These are phyloP conservation scores for Apamea crenata DNA, from an alignment of 2,888 invertebrate genomes.

Conservation along the genomic window DNA sequence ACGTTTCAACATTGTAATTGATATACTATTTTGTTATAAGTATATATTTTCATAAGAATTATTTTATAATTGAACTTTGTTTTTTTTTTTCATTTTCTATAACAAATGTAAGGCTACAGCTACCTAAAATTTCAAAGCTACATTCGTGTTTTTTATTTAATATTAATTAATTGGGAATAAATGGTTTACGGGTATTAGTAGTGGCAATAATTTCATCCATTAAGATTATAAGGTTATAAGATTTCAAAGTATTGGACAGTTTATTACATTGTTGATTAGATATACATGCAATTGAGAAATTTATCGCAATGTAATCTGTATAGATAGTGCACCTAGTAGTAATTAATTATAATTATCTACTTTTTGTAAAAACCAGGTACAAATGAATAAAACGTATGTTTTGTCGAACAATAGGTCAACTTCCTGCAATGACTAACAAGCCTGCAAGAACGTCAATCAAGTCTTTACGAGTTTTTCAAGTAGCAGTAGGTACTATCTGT, in stretches of 20 bases:
- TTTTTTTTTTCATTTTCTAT: constrained; percentile 30
- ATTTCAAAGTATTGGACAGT: constrained; percentile 4
- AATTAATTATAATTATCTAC: constrained; percentile 35
- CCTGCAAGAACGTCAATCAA: not conserved
- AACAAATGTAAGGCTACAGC: constrained; percentile 40
- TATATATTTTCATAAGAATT: constrained; percentile 56
- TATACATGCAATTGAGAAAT: constrained; percentile 3
- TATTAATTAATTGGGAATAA: constrained; percentile 3
- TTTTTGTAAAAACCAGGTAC: constrained; percentile 25
- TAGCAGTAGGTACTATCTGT: not conserved
- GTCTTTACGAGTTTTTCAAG: constrained; percentile 1
- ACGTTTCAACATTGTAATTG: constrained; percentile 70
- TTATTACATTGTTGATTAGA: constrained; percentile 8
- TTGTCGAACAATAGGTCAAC: not conserved
- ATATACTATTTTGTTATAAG: constrained; percentile 60
- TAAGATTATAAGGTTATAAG: constrained; percentile 10
- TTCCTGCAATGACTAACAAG: not conserved
- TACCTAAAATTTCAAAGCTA: constrained; percentile 42
- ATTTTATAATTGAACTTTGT: constrained; percentile 57
- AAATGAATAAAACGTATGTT: constrained; percentile 17
- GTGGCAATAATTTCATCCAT: not conserved
- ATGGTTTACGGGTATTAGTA: not conserved
- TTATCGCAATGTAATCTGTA: constrained; percentile 12
- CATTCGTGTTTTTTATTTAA: constrained; percentile 5
- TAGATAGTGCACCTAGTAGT: constrained; percentile 26